Evolutionary conservation across 2,888 invertebrate species (phyloP), one percentile per base, ranked within the genome.

Genomic region (Merodon equestris): DNA sequence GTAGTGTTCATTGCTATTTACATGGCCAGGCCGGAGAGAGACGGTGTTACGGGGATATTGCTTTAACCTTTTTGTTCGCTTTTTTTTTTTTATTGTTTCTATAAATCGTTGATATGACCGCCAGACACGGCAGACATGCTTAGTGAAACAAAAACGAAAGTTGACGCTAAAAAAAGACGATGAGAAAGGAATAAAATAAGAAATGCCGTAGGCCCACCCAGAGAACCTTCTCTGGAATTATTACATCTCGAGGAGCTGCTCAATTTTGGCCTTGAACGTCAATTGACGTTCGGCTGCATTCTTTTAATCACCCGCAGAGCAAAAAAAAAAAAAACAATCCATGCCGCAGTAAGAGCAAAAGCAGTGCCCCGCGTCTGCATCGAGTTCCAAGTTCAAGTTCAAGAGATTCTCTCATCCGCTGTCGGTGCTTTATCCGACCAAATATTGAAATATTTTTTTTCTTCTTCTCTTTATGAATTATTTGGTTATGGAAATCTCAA

Each of bases 301-400:
- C 56, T 61, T 36, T 54, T 50, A 48, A 17, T 15, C 17, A 42
- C 45, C 7, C 7, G 27, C 7, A 27, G 7, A 27, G 27, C 9
- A 53, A 50, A 48, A 38, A 34, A 50, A 40, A 34, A 45, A 51
- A 18, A 34, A 44, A 42, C 5, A 38, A 48, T 27, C 14, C 47
- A 50, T 36, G 36, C 57, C 27, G 27, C 58, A 48, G 54, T 48
- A 50, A 54, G 60, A 56, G 54, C n/a, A 51, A 57, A 38, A 54
- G 36, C 50, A 50, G 47, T 57, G 58, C 53, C 64, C 74, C 70
- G 74, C 68, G 68, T 79, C 84, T 18, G 3, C 27, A 27, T 12
- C 36, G 82, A 82, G 82, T 85, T 84, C 85, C 86, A 86, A 86
- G 86, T 86, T 86, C 86, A 86, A 86, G 86, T 86, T 86, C 86